phyloP scores from a whole-genome alignment of 2,888 invertebrate genomes.

The Lepidonotus clava region DNA sequence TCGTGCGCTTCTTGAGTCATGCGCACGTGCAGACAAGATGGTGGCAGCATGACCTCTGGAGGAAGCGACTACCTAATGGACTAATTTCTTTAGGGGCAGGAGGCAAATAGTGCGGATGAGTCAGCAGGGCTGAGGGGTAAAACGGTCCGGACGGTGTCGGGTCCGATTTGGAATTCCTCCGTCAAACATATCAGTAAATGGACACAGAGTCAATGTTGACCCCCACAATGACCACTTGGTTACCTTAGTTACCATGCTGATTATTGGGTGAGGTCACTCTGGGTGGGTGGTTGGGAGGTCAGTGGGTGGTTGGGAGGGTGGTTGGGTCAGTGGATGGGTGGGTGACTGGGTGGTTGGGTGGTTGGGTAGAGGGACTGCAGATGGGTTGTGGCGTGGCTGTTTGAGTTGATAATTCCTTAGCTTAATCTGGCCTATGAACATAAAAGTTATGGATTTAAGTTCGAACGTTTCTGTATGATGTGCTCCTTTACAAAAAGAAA shows the following conservation, averaged over 20 bases:
- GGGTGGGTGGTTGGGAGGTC: background rate
- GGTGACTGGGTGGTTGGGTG: no score
- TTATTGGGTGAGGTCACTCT: background rate
- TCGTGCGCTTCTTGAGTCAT: background rate
- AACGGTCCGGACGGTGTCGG: conserved; percentile 5
- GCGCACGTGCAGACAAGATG: conserved; percentile 39
- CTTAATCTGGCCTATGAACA: no score
- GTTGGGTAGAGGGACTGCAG: no score
- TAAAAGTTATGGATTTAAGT: no score
- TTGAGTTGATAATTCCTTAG: no score
- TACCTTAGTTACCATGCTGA: background rate
- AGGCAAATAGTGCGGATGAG: conserved; percentile 30
- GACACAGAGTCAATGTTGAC: conserved; percentile 48
- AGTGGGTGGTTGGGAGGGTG: no score
- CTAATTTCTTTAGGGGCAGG: conserved; percentile 41
- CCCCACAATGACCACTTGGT: conserved; percentile 9
- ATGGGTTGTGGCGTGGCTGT: no score
- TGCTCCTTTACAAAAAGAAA: no score
- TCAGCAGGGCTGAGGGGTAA: conserved; percentile 7
- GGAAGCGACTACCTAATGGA: conserved; percentile 20
- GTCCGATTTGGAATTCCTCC: background rate
- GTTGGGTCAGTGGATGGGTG: no score
- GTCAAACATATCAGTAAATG: conserved; percentile 46
- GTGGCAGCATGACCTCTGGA: background rate
- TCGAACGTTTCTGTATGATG: no score